Base-by-base conservation (phyloP, 1,140 invertebrate species). In the Portunus trituberculatus region DNA sequence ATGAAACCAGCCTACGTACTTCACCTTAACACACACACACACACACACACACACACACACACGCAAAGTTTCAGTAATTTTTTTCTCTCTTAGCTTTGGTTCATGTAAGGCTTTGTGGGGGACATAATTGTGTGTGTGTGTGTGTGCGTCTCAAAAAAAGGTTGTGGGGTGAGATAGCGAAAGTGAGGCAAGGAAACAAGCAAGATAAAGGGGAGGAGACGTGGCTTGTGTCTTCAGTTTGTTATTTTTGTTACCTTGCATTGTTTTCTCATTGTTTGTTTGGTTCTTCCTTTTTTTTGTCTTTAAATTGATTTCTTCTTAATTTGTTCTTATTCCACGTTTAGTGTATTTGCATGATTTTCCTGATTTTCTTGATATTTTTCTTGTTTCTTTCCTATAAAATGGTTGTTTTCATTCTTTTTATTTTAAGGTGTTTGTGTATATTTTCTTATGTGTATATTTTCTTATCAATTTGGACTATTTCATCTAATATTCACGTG, bases 1-100 rank as follows among this genome's bases (percentile, higher is more conserved):
- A n/a, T n/a, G n/a, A n/a, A n/a, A n/a, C n/a, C n/a, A n/a, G n/a
- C n/a, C n/a, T n/a, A n/a, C n/a, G n/a, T n/a, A n/a, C 39, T 39
- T 39, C 39, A 39, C 39, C 6, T 39, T 25, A 76, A 76, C 67
- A 76, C 67, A 76, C 67, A 76, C 67, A 76, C 67, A 25, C 67
- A 76, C 67, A 25, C 67, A 76, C 67, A 25, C 67, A 76, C 67
- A 76, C 67, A 76, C 67, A 76, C 67, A 76, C 67, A 76, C 67
- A 76, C 67, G 20, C 67, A 76, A 12, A 76, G 12, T 7, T n/a
- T 16, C 2, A 59, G 52, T 1, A 8, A 25, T 76, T 76, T 76
- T 76, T 76, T 76, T 76, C n/a, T 8, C n/a, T 59, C 52, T 20
- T 1, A 59, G 16, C 16, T 59, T 59, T 0, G 52, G 52, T 59